Evolutionary conservation across 2,113 vertebrate species (phyloP), one percentile per base, ranked within the genome.

Genomic region (Coracopsis vasa): DNA sequence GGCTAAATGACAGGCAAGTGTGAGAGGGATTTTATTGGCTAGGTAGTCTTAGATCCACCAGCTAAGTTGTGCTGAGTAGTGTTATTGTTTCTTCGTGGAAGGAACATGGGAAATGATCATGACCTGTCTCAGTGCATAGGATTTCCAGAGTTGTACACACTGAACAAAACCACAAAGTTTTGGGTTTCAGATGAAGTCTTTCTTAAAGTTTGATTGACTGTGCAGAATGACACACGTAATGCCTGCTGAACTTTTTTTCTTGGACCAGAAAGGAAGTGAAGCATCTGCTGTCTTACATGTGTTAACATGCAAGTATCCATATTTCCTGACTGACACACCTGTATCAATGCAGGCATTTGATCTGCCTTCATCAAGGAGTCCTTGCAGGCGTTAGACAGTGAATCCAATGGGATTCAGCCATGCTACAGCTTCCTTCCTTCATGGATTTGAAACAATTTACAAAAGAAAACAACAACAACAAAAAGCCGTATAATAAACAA

Each of bases 291-390:
- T 41, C 44, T 60, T 70, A 14, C 4, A 18, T 14, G 2, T 42
- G 18, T 62, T 53, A 50, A 15, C 1, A 1, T 37, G 28, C 5
- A 82, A 37, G 10, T 44, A 12, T 62, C 45, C 80, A 13, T 66
- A 6, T 87, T 88, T 94, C 74, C 67, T 73, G 70, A 24, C 13
- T 27, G 80, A 27, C 58, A 65, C 39, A 86, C 16, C 56, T 67
- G 21, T 64, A 75, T 23, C 13, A 16, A 16, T 0, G 13, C 5
- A 27, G 16, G 20, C 41, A 48, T 48, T 65, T 24, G 7, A 44
- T 56, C 24, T 87, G 7, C 15, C 28, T 45, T 2, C 0, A 19
- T 12, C 1, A 1, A 45, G 29, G 19, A 67, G 6, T 37, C 23
- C 42, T 35, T 44, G 17, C 45, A 60, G 39, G 13, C 11, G 9